phyloP scores from a whole-genome alignment of 2,797 vertebrate species.

The Sparus aurata region DNA sequence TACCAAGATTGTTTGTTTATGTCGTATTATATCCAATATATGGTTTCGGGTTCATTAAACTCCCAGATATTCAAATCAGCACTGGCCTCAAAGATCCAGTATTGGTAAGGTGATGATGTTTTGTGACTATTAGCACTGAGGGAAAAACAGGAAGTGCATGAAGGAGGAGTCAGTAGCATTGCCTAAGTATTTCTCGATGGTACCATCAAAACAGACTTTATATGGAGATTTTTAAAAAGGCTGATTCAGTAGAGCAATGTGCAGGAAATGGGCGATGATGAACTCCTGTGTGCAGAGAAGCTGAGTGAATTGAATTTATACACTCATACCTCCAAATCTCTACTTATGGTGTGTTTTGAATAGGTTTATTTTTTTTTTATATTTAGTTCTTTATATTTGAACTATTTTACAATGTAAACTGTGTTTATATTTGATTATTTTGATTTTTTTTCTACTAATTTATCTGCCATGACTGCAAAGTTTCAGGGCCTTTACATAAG shows the following conservation, averaged over 20 bases:
- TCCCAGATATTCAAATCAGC: neutral
- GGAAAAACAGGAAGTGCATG: constrained; percentile 13
- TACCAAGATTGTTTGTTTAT: too few relatives aligned
- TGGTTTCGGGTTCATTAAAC: neutral
- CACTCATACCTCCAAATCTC: too few relatives aligned
- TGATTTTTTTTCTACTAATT: too few relatives aligned
- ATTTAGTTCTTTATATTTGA: too few relatives aligned
- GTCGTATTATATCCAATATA: neutral
- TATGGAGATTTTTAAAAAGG: neutral
- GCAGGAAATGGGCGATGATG: neutral
- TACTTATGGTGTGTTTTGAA: too few relatives aligned
- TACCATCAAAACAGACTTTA: neutral
- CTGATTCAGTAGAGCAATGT: neutral
- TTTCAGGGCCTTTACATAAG: too few relatives aligned
- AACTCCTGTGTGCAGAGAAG: neutral
- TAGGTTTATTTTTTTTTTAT: too few relatives aligned
- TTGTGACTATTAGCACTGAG: neutral
- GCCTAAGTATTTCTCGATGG: constrained; percentile 1
- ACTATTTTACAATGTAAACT: too few relatives aligned
- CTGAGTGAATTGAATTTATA: too few relatives aligned
- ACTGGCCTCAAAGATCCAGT: neutral
- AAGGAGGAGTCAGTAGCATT: neutral
- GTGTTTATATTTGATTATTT: too few relatives aligned
- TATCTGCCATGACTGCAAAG: too few relatives aligned
- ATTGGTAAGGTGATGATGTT: neutral